Evolutionary conservation across 1,140 invertebrate genomes (phyloP), one percentile per base, ranked within the genome.

Genomic region (Tetraneura akinire): DNA sequence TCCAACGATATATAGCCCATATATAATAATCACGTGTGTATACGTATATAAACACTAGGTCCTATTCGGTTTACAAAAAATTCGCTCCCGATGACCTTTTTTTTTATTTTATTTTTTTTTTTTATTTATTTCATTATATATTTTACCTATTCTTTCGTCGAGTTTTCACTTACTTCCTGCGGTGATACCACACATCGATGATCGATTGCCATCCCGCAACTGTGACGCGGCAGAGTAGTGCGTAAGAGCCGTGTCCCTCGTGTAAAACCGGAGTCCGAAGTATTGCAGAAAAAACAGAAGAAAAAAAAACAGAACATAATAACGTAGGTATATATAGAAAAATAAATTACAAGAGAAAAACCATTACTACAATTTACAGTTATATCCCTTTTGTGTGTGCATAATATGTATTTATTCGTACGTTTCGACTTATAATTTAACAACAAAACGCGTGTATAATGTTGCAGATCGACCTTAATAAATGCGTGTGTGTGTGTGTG

Each of bases 131-230:
- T n/a, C n/a, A n/a, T n/a, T 47, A 21, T 8, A 3, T 37, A 37
- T 37, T 74, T 32, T 60, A 21, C 21, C 49, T 42, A 76, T n/a
- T 60, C 18, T 76, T 60, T 45, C 29, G 23, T 68, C 21, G 29
- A 76, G 21, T 76, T 76, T 76, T 76, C 73, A 76, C 73, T 76
- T 76, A 76, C 73, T 76, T 76, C 73, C 73, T 76, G 73, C 32
- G 21, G 73, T 45, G 73, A 76, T 76, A 21, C 37, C 21, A n/a
- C 26, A 45, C 10, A 23, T 71, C 32, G 45, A 76, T 60, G 55
- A 76, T 60, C 53, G 18, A 60, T 76, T 23, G 73, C 14, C 4
- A 45, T 76, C 32, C 32, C n/a, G n/a, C n/a, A n/a, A n/a, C n/a
- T n/a, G 8, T 37, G 32, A 37, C 8, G 32, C 32, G 3, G 32